Evolutionary conservation across 2,888 invertebrate genomes (phyloP), one percentile per base, ranked within the genome.

Genomic region (Scaptomyza cyrtandrae): DNA sequence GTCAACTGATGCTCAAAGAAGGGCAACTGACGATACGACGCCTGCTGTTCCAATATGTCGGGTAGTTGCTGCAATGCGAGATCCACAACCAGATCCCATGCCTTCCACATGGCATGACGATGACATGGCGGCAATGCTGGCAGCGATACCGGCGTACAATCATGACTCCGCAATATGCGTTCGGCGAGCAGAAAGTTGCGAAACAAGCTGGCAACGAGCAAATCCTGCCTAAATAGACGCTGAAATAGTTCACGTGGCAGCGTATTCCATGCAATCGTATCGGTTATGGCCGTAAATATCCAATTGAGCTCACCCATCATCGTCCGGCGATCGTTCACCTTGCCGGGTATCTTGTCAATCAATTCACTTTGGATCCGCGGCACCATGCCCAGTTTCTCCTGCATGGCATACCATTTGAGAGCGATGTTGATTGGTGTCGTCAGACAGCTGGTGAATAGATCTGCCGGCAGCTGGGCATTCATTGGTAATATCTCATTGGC

Each of bases 271-370:
- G 99, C 99, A 90, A 99, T 99, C 10, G 99, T 99, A 92, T 99
- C 99, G 0, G 99, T 99, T 83, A 99, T 98, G 46, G 99, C 99
- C 2, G 99, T 99, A 93, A 99, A 99, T 91, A 99, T 99, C 99
- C 99, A 99, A 93, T 99, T 99, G 67, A 99, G 93, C 93, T 99
- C 99, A 50, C 99, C 99, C 78, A 99, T 94, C 97, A 99, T 98
- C 31, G 99, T 99, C 85, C 98, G 94, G 19, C 99, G 94, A 93
- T 99, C 99, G 78, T 96, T 97, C 80, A 98, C 94, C 90, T 97
- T 96, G 1, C 99, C 99, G 7, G 99, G 99, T 86, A 99, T 98
- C 97, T 97, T 98, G 91, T 99, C 98, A 64, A 98, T 96, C 74
- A 97, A 94, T 46, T 98, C 98, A 87, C 96, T 93, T 14, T 96